These are phyloP conservation scores for Gymnogyps californianus DNA, from an alignment of 2,113 vertebrate species.

Conservation along the genomic window DNA sequence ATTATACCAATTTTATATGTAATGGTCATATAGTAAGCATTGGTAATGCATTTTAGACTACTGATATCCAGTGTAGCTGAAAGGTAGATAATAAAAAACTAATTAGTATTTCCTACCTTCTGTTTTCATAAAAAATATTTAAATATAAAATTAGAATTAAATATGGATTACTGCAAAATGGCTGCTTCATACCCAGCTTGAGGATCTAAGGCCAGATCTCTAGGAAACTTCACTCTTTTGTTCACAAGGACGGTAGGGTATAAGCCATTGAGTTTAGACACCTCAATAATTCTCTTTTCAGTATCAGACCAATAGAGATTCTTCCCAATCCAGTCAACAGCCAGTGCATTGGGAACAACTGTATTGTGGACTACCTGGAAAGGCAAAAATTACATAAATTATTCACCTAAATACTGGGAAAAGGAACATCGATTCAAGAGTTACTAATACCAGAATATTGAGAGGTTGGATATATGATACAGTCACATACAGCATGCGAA, in stretches of 20 bases:
- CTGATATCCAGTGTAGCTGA: neutral
- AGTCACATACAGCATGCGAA: neutral
- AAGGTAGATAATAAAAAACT: neutral
- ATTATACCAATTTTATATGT: neutral
- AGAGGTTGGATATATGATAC: neutral
- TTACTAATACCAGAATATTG: neutral
- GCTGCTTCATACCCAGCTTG: conserved; percentile 82
- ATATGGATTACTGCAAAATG: neutral
- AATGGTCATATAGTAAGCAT: neutral
- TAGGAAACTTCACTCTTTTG: conserved; percentile 88
- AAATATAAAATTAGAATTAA: neutral
- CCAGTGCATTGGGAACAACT: conserved; percentile 91
- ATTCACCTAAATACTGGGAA: neutral
- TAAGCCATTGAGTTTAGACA: conserved; percentile 93
- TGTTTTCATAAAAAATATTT: neutral
- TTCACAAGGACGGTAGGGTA: conserved; percentile 91
- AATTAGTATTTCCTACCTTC: neutral
- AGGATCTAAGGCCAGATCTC: conserved; percentile 88
- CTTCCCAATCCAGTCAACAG: conserved; percentile 97
- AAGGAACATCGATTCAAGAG: neutral
- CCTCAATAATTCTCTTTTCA: conserved; percentile 94
- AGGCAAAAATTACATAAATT: conserved; percentile 31
- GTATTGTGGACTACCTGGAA: conserved; percentile 91
- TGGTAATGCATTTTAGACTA: neutral
- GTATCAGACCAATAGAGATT: conserved; percentile 97